Evolutionary conservation across 2,113 vertebrate species (phyloP), one percentile per base, ranked within the genome.

Genomic region (Sinosuthora webbiana): DNA sequence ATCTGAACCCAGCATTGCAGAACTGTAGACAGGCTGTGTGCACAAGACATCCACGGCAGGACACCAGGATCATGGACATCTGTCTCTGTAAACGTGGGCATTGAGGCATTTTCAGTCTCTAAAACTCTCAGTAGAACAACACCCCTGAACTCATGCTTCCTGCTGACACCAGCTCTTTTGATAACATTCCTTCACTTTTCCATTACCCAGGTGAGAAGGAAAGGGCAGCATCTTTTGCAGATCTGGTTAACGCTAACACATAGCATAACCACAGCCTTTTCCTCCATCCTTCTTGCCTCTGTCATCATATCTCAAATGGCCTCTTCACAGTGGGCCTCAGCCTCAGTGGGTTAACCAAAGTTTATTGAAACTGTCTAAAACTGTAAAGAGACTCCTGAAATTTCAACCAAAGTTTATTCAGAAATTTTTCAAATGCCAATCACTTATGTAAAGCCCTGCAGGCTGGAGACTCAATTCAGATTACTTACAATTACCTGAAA

Each of bases 401-500:
- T 87, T 64, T 83, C 37, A 91, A 69, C 81, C 60, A 63, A 83
- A 93, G 67, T 97, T 97, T 97, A 94, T 94, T 97, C 91, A 94
- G 63, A 95, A 79, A 15, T 21, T 67, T 68, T 69, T 87, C 50
- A 90, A 94, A 87, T 89, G 45, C 0, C 35, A 93, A 93, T 89
- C 76, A 69, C n/a, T 97, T 96, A 97, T 84, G 90, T 42, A 89
- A 96, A 97, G 90, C 83, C 74, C 68, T 55, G 62, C 42, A 97
- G 90, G 60, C 69, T 15, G 14, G 13, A 95, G 69, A 96, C 95
- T 95, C 96, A 95, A 94, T 95, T 97, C 16, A 5, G 89, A 95
- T 97, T 95, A 94, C 93, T 94, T 85, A 89, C 52, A 96, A 94
- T 95, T 96, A 95, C 97, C 89, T 94, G 87, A 89, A 93, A 90